Conservation (phyloP, 2,797 vertebrate species). For the Eospalax fontanierii region DNA sequence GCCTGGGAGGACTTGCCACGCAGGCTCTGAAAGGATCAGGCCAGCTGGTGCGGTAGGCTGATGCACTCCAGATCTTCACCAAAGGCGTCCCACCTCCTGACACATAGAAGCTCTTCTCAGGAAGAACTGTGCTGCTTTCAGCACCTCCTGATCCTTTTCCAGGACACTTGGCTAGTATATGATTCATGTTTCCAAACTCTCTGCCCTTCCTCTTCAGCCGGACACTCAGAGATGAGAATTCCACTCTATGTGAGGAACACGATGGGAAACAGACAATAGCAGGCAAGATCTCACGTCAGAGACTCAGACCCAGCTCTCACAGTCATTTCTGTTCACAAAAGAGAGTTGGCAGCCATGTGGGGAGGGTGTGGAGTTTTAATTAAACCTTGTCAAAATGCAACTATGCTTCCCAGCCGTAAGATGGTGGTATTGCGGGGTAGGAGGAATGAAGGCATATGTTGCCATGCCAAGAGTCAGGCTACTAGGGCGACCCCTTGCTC, state of each 20-base stretch:
- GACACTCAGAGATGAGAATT: not conserved
- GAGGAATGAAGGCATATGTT: not conserved
- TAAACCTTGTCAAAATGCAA: constrained; percentile 55
- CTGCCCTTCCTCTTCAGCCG: not conserved
- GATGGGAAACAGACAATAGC: not conserved
- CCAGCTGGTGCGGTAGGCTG: not conserved
- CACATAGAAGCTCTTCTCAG: not conserved
- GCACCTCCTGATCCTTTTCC: not conserved
- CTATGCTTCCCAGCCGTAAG: not conserved
- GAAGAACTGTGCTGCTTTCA: not conserved
- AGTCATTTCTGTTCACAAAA: constrained; percentile 43
- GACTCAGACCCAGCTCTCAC: not conserved
- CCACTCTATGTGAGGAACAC: not conserved
- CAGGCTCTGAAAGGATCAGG: not conserved
- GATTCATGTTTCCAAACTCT: not conserved
- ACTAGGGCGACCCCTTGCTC: not conserved
- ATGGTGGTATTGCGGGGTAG: not conserved
- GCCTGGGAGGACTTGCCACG: not conserved
- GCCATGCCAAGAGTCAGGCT: not conserved
- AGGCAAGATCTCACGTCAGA: not conserved
- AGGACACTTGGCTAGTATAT: not conserved
- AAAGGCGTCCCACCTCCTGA: too few species aligned
- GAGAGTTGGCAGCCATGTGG: not conserved
- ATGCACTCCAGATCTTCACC: not conserved
- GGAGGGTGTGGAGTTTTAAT: constrained; percentile 51